phyloP scores from a whole-genome alignment of 1,140 invertebrate species.

The Euwallacea fornicatus region DNA sequence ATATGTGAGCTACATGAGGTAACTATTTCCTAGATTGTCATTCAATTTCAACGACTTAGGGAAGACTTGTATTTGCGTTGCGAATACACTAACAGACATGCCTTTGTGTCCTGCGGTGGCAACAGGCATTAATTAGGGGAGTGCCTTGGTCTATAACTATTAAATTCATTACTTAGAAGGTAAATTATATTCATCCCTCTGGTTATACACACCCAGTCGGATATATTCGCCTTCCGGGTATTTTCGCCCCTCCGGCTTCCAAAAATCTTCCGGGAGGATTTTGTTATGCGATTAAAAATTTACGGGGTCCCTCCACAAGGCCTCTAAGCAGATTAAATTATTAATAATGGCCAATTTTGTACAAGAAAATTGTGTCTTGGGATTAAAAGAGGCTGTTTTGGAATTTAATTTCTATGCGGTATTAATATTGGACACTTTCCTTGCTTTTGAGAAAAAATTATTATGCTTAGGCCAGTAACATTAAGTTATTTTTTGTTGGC shows the following conservation, averaged over 20 bases:
- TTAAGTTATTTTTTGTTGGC: too few relatives aligned
- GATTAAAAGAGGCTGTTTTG: background rate
- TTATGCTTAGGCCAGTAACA: too few relatives aligned
- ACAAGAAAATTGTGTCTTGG: background rate
- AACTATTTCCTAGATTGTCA: too few relatives aligned
- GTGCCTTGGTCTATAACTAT: too few relatives aligned
- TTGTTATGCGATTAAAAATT: constrained; percentile 12
- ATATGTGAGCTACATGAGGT: too few relatives aligned
- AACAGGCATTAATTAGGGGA: too few relatives aligned
- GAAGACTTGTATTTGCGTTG: too few relatives aligned
- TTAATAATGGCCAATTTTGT: constrained; percentile 6
- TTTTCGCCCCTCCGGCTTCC: background rate
- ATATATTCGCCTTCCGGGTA: background rate
- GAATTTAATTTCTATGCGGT: background rate
- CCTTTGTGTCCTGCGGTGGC: too few relatives aligned
- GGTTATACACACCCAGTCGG: background rate
- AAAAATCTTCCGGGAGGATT: background rate
- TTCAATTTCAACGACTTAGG: too few relatives aligned
- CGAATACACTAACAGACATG: too few relatives aligned
- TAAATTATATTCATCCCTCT: constrained; percentile 1
- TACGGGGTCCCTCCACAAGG: background rate
- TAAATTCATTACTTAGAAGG: background rate
- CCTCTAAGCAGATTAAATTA: constrained; percentile 9
- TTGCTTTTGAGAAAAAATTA: too few relatives aligned
- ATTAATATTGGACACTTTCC: background rate